phyloP scores from a whole-genome alignment of 2,888 invertebrate genomes.

The Sialis fuliginosa region DNA sequence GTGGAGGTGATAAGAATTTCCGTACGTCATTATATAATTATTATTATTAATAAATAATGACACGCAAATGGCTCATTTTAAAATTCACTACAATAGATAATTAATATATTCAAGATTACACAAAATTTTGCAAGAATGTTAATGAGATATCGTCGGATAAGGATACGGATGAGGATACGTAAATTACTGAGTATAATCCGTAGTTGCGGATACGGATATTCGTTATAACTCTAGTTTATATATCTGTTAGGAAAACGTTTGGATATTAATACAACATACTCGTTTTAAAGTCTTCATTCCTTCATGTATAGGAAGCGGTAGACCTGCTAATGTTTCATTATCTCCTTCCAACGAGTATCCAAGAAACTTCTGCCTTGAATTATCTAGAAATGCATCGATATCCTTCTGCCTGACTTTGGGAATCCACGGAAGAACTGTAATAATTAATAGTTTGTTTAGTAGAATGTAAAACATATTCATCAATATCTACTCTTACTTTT shows the following conservation, averaged over 20 bases:
- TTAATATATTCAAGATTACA: no score
- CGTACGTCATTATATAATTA: no score
- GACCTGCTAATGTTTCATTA: slow-evolving; percentile 74
- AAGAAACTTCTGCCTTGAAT: slow-evolving; percentile 86
- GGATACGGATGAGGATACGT: no score
- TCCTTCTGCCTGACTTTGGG: slow-evolving; percentile 92
- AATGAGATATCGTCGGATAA: no score
- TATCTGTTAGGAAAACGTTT: background rate
- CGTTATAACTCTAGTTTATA: no score
- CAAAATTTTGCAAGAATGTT: no score
- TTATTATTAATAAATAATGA: no score
- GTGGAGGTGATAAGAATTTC: no score
- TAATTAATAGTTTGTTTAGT: slow-evolving; percentile 13
- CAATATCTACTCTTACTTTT: slow-evolving; percentile 8
- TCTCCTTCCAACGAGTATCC: slow-evolving; percentile 84
- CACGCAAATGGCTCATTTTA: no score
- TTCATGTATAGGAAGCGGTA: slow-evolving; percentile 94
- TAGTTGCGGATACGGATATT: no score
- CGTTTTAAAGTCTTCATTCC: slow-evolving; percentile 77
- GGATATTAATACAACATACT: slow-evolving; percentile 21
- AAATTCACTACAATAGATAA: no score
- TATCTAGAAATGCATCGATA: slow-evolving; percentile 80
- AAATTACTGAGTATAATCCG: no score
- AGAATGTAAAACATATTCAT: slow-evolving; percentile 7
- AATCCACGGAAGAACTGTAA: slow-evolving; percentile 70